Evolutionary conservation across 2,888 invertebrate species (phyloP).

Genomic region (Caenorhabditis sp.): DNA sequence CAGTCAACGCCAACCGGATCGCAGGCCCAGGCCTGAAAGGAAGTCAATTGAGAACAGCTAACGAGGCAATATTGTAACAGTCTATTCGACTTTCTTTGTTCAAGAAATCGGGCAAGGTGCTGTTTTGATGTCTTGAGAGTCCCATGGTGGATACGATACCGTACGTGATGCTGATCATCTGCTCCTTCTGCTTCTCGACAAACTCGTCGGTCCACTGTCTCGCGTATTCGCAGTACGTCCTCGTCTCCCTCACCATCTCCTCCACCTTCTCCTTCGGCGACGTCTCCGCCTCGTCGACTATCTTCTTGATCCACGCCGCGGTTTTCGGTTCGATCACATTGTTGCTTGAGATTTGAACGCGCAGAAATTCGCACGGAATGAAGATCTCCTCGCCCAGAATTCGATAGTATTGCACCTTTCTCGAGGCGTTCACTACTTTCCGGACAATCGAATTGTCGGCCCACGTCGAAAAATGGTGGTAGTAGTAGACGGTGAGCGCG

Average conservation of each 20-base stretch:
- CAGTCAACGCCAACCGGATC: too few species aligned
- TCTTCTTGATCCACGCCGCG: not conserved
- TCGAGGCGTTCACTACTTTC: conserved; percentile 58
- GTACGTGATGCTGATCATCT: not conserved
- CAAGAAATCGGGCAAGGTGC: too few species aligned
- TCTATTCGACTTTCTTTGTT: too few species aligned
- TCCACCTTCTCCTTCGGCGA: not conserved
- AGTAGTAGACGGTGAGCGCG: conserved; percentile 68
- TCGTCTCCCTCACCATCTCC: conserved; percentile 16
- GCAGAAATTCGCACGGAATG: conserved; percentile 31
- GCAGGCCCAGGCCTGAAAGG: too few species aligned
- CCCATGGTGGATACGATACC: too few species aligned
- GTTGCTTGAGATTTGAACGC: conserved; percentile 10
- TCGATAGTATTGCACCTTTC: conserved; percentile 49
- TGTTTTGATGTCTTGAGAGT: too few species aligned
- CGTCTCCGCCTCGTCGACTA: not conserved
- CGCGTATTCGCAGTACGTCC: conserved; percentile 15
- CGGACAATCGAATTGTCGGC: conserved; percentile 58
- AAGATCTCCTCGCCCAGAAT: conserved; percentile 17
- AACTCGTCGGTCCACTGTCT: conserved; percentile 14
- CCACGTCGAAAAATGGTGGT: conserved; percentile 61
- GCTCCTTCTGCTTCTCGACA: conserved; percentile 1
- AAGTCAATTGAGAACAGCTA: too few species aligned
- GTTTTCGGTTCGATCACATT: conserved; percentile 14
- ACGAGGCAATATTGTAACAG: too few species aligned